Evolutionary conservation across 2,888 invertebrate species (phyloP).

Genomic region (Tipula confusa): DNA sequence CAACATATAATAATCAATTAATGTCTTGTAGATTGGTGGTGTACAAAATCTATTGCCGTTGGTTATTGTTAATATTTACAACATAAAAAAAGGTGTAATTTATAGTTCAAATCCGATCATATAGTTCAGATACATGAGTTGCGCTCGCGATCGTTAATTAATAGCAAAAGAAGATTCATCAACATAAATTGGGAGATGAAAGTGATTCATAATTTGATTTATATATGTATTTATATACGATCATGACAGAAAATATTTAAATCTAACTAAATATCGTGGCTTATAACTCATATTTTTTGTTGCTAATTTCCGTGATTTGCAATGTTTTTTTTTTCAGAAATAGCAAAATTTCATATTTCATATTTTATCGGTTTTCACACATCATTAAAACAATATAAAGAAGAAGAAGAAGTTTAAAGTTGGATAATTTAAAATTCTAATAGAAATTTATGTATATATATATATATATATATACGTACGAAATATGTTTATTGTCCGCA

Average conservation of each 20-base stretch:
- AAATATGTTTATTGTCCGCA: not conserved
- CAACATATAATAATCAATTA: not conserved
- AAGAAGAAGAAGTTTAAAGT: not conserved
- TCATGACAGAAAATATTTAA: not conserved
- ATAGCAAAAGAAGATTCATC: not conserved
- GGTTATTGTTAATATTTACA: not conserved
- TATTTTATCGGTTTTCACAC: slow-evolving; percentile 3
- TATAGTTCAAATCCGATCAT: not conserved
- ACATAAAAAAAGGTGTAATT: not conserved
- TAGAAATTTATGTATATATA: too few species aligned
- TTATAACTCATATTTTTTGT: not conserved
- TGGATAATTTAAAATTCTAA: slow-evolving; percentile 12
- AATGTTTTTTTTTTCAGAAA: not conserved
- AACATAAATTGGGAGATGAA: not conserved
- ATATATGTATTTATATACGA: not conserved
- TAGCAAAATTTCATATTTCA: not conserved
- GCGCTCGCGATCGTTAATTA: not conserved
- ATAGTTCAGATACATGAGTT: not conserved
- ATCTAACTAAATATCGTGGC: not conserved
- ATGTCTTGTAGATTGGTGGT: not conserved
- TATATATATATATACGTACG: not conserved
- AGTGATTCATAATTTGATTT: not conserved
- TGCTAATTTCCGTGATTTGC: not conserved
- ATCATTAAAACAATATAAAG: not conserved
- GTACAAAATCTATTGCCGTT: not conserved